These are phyloP conservation scores for Mionectes macconnelli DNA, from an alignment of 2,113 vertebrate species.

Conservation along the genomic window DNA sequence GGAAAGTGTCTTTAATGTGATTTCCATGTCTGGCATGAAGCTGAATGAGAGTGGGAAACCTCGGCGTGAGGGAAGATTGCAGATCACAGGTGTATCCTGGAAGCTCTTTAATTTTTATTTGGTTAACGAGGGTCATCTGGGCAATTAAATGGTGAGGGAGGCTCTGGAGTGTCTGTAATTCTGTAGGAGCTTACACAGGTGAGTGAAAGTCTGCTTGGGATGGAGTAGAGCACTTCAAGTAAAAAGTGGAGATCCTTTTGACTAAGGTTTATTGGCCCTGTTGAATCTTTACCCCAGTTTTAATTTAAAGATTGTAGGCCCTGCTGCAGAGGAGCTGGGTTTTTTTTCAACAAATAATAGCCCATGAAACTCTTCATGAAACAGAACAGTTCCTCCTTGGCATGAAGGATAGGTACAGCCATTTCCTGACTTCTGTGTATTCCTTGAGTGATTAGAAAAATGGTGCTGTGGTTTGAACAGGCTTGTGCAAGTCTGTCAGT, in stretches of 20 bases:
- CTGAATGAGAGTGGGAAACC: background rate
- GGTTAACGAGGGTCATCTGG: background rate
- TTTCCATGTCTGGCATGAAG: background rate
- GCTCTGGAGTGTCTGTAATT: background rate
- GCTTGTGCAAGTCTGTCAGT: background rate
- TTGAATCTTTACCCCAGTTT: background rate
- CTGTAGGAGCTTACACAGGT: background rate
- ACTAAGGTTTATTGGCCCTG: background rate
- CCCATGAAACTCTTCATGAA: background rate
- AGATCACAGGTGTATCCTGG: background rate
- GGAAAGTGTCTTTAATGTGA: background rate
- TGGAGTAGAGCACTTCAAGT: background rate
- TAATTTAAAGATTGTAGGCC: background rate
- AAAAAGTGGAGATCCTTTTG: background rate
- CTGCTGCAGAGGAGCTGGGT: background rate
- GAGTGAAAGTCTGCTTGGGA: background rate
- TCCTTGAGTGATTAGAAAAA: background rate
- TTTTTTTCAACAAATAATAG: background rate
- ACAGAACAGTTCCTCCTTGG: background rate
- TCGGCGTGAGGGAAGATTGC: background rate
- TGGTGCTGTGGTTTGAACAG: background rate
- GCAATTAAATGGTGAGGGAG: background rate
- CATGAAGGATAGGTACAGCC: background rate
- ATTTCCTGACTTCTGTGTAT: accelerated
- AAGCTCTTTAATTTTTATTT: background rate